These are phyloP conservation scores for Spondyliosoma cantharus DNA, from an alignment of 2,797 vertebrate genomes.

Conservation along the genomic window DNA sequence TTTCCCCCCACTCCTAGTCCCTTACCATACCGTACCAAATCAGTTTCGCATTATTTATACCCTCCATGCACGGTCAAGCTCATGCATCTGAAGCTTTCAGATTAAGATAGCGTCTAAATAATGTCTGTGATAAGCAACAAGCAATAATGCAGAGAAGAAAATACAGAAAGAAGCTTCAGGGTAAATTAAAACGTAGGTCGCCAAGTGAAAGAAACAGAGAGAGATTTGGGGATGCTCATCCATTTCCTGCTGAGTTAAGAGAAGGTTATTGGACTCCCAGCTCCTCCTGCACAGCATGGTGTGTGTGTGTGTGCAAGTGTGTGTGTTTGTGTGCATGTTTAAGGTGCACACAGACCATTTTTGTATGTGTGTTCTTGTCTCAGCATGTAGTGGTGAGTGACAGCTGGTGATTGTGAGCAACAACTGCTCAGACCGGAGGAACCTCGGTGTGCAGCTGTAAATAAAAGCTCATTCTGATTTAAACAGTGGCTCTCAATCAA, in stretches of 20 bases:
- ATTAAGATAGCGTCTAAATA: too few species aligned
- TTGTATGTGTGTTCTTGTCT: conserved; percentile 54
- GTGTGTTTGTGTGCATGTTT: conserved; percentile 33
- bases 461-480: conserved; percentile 73
- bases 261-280: conserved; percentile 64
- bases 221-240: conserved; percentile 41
- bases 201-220: conserved; percentile 14
- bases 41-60: too few species aligned
- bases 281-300: conserved; percentile 58
- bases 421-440: conserved; percentile 62
- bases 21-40: too few species aligned
- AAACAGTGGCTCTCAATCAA: conserved; percentile 44
- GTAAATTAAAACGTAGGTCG: not conserved
- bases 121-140: too few species aligned
- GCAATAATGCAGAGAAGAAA: not conserved
- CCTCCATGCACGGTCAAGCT: too few species aligned
- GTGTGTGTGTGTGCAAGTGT: conserved; percentile 24
- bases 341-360: conserved; percentile 14
- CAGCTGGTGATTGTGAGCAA: conserved; percentile 78
- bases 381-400: conserved; percentile 67
- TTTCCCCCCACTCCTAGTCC: too few species aligned
- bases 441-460: conserved; percentile 68
- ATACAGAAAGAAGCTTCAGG: not conserved
- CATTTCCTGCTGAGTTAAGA: conserved; percentile 74
- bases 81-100: too few species aligned